phyloP scores from a whole-genome alignment of 2,113 vertebrate species.

The Phasianus colchicus region DNA sequence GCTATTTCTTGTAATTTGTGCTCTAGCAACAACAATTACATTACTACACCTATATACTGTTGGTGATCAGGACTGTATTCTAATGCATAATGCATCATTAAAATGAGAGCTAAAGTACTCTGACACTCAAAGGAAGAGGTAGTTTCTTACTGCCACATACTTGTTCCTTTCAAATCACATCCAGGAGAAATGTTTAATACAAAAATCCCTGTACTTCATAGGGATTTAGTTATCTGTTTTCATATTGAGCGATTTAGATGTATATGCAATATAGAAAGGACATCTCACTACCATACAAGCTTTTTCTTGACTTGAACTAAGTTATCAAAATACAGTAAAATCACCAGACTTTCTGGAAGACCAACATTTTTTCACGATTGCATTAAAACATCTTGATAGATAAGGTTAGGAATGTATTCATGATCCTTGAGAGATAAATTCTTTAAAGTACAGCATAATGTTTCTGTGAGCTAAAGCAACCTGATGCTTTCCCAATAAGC shows the following conservation, averaged over 20 bases:
- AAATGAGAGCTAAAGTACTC: neutral
- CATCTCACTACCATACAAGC: neutral
- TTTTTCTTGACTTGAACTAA: neutral
- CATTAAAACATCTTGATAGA: neutral
- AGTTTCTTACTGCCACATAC: neutral
- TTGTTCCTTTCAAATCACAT: neutral
- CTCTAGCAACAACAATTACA: neutral
- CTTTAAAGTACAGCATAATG: neutral
- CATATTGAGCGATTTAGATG: neutral
- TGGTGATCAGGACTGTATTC: neutral
- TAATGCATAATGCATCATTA: neutral
- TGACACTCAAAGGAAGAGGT: neutral
- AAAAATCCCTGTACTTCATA: neutral
- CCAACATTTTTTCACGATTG: neutral
- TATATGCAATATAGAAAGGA: neutral
- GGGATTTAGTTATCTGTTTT: neutral
- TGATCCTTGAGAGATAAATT: neutral
- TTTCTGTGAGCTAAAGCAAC: neutral
- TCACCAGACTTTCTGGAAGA: neutral
- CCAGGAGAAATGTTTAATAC: neutral
- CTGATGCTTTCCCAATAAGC: neutral
- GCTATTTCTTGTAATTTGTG: neutral
- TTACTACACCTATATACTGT: neutral
- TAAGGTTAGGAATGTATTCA: constrained; percentile 1
- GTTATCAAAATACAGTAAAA: neutral